Evolutionary conservation across 2,888 invertebrate species (phyloP), one percentile per base, ranked within the genome.

Genomic region (Platycheirus rosarum): DNA sequence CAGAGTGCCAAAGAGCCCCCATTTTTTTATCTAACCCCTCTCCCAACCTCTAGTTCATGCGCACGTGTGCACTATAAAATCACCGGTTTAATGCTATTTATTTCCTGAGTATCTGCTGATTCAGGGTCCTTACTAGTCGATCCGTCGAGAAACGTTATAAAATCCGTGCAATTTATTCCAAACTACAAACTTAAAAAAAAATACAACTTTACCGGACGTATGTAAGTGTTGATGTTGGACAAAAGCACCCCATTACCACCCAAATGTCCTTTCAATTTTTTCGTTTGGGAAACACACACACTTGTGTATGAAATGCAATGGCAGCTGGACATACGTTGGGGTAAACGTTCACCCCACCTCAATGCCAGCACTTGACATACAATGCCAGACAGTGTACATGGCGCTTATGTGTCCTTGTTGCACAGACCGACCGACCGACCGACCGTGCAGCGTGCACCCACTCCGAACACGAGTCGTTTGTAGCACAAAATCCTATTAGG

Each of bases 401-500:
- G n/a, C 11, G 20, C 5, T 14, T 14, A 40, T 65, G 9, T 53
- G 44, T 29, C 68, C 40, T 37, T 44, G 42, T 40, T 20, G 53
- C 14, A 53, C 40, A 51, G 20, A n/a, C n/a, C n/a, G n/a, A n/a
- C n/a, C n/a, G n/a, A n/a, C n/a, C n/a, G n/a, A n/a, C n/a, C n/a
- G n/a, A n/a, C n/a, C n/a, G n/a, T n/a, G n/a, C n/a, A n/a, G n/a
- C n/a, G n/a, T 26, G 16, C 57, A 44, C 40, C 16, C 65, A 35
- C n/a, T n/a, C 48, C 26, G 14, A 37, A 70, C 77, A 84, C 62
- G 42, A 40, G 35, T 18, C 51, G 77, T 70, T 29, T 46, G 53
- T 62, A 55, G 60, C 63, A 82, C 78, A 75, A 88, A 89, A 89
- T 89, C 87, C 89, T 88, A 88, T 88, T 89, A 88, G 87, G 86